Percentiles rank a stretch among this genome's conserved stretches.
These are phyloP conservation scores for Styela plicata DNA, from an alignment of 23 tunicate species.

Conservation along the genomic window DNA sequence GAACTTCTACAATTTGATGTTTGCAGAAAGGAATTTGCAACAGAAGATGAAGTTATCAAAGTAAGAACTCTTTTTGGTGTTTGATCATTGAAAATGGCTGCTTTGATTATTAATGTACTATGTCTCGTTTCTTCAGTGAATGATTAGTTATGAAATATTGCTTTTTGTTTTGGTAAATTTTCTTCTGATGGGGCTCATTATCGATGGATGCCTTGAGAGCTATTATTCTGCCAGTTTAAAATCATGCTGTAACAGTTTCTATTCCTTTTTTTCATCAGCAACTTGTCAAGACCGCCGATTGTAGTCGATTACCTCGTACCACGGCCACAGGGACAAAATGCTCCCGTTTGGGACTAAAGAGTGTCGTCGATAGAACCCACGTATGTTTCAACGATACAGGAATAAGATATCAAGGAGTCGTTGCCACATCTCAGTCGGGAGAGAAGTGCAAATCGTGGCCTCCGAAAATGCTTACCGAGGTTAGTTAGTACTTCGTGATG, in stretches of 20 bases:
- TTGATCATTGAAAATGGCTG: too few species aligned
- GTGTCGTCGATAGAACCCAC: constrained; percentile 53
- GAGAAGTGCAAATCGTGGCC: constrained; percentile 75
- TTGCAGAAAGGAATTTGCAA: constrained; percentile 42
- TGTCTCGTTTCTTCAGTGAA: too few species aligned
- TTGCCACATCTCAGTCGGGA: constrained; percentile 44
- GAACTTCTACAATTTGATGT: constrained; percentile 80
- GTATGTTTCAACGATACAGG: constrained; percentile 61
- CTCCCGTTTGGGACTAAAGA: constrained; percentile 46
- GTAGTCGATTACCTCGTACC: constrained; percentile 47
- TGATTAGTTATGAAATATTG: too few species aligned
- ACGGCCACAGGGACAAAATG: constrained; percentile 38
- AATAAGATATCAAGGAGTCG: constrained; percentile 50
- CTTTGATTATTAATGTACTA: too few species aligned
- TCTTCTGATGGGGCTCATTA: too few species aligned
- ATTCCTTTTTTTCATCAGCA: constrained; percentile 13
- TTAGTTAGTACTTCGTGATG: not conserved
- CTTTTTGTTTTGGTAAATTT: too few species aligned
- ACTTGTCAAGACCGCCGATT: constrained; percentile 50
- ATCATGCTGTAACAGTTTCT: not conserved
- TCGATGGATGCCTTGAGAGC: too few species aligned
- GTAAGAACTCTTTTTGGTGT: not conserved
- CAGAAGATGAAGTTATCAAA: constrained; percentile 13
- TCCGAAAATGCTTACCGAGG: constrained; percentile 41
- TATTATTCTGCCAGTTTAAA: too few species aligned